Base-by-base conservation (phyloP, 2,113 vertebrate species). In the Phaethon lepturus region DNA sequence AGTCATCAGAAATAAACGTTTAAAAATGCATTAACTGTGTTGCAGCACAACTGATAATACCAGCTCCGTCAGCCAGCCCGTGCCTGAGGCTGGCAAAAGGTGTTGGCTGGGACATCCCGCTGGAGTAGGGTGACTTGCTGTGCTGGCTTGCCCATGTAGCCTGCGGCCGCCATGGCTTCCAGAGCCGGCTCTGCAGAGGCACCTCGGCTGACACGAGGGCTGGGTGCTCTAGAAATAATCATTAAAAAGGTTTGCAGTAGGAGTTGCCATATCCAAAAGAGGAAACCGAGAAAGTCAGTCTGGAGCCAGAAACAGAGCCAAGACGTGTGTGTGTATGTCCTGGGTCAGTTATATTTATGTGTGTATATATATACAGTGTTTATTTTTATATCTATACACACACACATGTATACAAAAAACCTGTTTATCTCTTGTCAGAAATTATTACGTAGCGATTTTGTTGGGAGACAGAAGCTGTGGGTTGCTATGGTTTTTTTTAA, bases 41-140 rank as follows among this genome's bases (percentile, higher is more conserved):
- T 47, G 19, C 4, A 40, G 33, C 19, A 42, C 10, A 49, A 16
- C 29, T 29, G 75, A n/a, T 73, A 47, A 53, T 23, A 56, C 52
- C 74, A 31, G 71, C 53, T 82, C 2, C 17, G 4, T 14, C 66
- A 10, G 47, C 15, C 28, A 50, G 42, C 52, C 9, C 28, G 29
- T 0, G 20, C 74, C 25, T 10, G 55, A 7, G 69, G 69, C 72
- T 28, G 44, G 66, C 59, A 35, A 23, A 17, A 38, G 52, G 52
- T 49, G 52, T 31, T 38, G 24, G 45, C 0, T 0, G 28, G 47
- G n/a, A 8, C 60, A 44, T n/a, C 17, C 13, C 0, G 6, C 31
- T 26, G 0, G 0, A 4, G 2, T 45, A 38, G 59, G 42, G 8
- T 0, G 8, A 31, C 63, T 56, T 0, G 16, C 59, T 69, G 25